Evolutionary conservation across 2,888 invertebrate species (phyloP).

Genomic region (Campoplex capitator): DNA sequence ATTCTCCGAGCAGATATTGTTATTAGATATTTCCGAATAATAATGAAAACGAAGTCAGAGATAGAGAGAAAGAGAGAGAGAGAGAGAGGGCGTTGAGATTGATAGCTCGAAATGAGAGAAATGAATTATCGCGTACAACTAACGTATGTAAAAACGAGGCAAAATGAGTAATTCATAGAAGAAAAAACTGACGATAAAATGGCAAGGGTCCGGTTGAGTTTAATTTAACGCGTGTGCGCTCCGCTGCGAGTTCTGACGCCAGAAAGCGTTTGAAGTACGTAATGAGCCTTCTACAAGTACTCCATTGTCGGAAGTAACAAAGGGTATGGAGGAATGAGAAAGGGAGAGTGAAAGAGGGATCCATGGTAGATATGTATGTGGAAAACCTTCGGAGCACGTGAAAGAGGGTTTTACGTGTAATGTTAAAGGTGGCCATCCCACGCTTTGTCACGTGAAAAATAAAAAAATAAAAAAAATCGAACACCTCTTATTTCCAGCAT

Average conservation of each 20-base stretch:
- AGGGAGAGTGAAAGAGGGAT: constrained; percentile 5
- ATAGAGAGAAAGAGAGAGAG: too few relatives aligned
- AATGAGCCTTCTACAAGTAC: constrained; percentile 62
- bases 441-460: constrained; percentile 8
- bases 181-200: constrained; percentile 57
- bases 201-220: constrained; percentile 57
- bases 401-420: constrained; percentile 21
- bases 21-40: background rate
- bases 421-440: constrained; percentile 14
- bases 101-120: constrained; percentile 4
- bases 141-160: background rate
- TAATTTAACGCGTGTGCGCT: constrained; percentile 50
- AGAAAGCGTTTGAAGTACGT: constrained; percentile 64
- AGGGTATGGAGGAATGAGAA: constrained; percentile 10
- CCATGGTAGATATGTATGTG: constrained; percentile 5
- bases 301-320: constrained; percentile 46
- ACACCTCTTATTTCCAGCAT: background rate
- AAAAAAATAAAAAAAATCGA: background rate
- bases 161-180: constrained; percentile 37
- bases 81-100: constrained; percentile 7
- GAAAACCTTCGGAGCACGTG: constrained; percentile 18
- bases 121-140: background rate
- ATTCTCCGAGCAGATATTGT: background rate
- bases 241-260: constrained; percentile 48
- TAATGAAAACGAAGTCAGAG: background rate